phyloP scores from a whole-genome alignment of 2,797 vertebrate genomes.

The Basileuterus tristriatus region DNA sequence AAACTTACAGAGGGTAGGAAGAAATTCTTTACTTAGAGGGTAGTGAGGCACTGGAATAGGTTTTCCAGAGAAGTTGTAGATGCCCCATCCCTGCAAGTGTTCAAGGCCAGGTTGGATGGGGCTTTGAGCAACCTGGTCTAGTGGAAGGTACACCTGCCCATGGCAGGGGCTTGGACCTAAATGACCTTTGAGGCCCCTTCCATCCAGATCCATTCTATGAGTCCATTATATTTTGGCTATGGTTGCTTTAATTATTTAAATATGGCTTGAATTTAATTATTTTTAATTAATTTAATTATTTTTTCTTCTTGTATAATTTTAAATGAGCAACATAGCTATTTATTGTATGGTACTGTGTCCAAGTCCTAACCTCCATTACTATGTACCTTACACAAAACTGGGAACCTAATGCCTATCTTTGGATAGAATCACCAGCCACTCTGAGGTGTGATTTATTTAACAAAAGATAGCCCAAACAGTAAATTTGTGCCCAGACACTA shows the following conservation, averaged over 20 bases:
- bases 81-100: background rate
- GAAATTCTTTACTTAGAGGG: background rate
- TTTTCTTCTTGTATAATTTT: background rate
- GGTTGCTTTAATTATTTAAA: background rate
- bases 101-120: background rate
- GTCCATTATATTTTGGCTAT: background rate
- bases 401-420: background rate
- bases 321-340: background rate
- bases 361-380: background rate
- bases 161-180: background rate
- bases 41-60: background rate
- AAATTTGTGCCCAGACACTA: background rate
- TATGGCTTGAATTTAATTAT: background rate
- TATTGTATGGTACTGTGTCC: no score
- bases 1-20: background rate
- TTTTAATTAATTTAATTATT: background rate
- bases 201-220: background rate
- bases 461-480: background rate
- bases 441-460: background rate
- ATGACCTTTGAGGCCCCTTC: background rate
- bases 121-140: background rate
- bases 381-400: background rate
- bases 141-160: background rate
- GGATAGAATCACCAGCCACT: background rate
- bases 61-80: background rate